Evolutionary conservation across 2,797 vertebrate species (phyloP).

Genomic region (Myiothlypis coronata): DNA sequence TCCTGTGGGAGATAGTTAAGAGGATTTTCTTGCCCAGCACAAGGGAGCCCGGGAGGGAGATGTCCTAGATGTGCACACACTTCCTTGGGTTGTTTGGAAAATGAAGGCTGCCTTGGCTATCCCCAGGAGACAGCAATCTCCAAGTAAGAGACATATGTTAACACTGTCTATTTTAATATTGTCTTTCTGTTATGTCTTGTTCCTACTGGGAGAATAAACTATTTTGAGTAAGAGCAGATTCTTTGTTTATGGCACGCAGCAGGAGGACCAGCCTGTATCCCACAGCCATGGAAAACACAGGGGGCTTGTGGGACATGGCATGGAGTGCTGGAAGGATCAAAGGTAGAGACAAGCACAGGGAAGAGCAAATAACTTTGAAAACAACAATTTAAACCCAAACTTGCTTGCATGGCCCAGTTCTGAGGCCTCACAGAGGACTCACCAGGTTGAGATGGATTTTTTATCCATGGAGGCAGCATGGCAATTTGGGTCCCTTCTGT

Average conservation of each 20-base stretch:
- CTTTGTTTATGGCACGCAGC: neutral
- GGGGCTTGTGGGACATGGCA: fast-evolving
- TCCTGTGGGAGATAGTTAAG: fast-evolving
- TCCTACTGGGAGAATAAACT: constrained; percentile 31
- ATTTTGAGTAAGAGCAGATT: neutral
- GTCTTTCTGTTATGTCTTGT: neutral
- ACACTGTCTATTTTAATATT: neutral
- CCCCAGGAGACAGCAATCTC: neutral
- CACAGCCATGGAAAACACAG: fast-evolving
- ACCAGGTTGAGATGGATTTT: neutral
- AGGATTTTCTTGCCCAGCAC: neutral
- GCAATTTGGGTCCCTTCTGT: neutral
- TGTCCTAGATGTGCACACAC: neutral
- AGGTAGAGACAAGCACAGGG: neutral
- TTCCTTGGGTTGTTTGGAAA: neutral
- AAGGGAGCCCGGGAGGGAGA: neutral
- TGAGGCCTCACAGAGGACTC: neutral
- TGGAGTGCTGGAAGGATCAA: neutral
- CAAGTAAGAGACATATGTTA: neutral
- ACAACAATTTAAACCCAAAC: neutral
- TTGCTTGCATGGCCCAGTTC: neutral
- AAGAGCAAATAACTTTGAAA: neutral
- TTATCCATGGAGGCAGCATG: neutral
- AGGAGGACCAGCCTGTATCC: neutral
- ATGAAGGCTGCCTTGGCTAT: neutral